phyloP scores from a whole-genome alignment of 2,797 vertebrate genomes.

The Spinus olivaceus region DNA sequence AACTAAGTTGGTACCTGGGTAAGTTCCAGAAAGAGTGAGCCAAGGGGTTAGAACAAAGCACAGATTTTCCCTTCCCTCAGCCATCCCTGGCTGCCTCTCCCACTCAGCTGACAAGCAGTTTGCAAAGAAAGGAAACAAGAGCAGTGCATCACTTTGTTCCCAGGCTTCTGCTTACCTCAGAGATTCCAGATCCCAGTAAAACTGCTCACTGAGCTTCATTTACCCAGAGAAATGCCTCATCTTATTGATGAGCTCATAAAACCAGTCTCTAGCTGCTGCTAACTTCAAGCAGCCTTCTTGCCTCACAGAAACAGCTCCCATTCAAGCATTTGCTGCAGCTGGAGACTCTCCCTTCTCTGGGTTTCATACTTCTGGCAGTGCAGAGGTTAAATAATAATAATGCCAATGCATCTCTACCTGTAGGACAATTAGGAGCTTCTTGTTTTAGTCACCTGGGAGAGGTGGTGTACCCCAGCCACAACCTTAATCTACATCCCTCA shows the following conservation, averaged over 20 bases:
- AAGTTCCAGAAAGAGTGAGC: not conserved
- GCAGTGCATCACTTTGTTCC: not conserved
- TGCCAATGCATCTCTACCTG: not conserved
- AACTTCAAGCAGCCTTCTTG: not conserved
- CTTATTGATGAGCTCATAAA: not conserved
- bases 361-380: not conserved
- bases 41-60: not conserved
- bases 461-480: not conserved
- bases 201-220: not conserved
- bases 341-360: not conserved
- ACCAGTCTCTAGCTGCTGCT: not conserved
- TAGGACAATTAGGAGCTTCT: not conserved
- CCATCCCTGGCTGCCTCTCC: not conserved
- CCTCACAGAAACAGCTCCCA: not conserved
- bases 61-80: not conserved
- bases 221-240: not conserved
- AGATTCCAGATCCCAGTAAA: not conserved
- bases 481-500: not conserved
- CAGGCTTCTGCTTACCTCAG: conserved; percentile 7
- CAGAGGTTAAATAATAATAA: not conserved
- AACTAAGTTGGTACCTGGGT: not conserved
- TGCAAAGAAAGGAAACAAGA: conserved; percentile 16
- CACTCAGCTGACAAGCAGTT: conserved; percentile 2
- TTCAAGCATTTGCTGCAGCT: not conserved
- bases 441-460: not conserved